phyloP scores from a whole-genome alignment of 23 tunicate genomes.

The Aplidium turbinatum region DNA sequence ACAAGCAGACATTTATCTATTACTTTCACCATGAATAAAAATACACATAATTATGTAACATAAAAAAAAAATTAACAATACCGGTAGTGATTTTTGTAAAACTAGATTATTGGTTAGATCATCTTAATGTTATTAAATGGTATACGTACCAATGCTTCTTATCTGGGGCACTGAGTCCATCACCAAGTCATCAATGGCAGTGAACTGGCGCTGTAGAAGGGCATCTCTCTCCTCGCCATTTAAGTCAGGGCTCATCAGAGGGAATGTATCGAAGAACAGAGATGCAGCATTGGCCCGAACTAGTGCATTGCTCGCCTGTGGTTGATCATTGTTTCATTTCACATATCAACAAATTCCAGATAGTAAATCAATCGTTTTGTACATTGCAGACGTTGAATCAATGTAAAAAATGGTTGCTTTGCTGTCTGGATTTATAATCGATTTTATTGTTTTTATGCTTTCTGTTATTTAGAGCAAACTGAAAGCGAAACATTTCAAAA shows the following conservation, averaged over 20 bases:
- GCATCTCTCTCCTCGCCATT: slow-evolving; percentile 32
- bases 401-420: too few species aligned
- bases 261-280: slow-evolving; percentile 76
- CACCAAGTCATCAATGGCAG: slow-evolving; percentile 50
- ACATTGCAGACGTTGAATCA: too few species aligned
- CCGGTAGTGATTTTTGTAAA: background rate
- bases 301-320: slow-evolving; percentile 80
- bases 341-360: too few species aligned
- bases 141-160: slow-evolving; percentile 45
- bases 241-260: slow-evolving; percentile 31
- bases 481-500: too few species aligned
- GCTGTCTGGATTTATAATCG: too few species aligned
- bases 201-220: slow-evolving; percentile 48
- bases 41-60: background rate
- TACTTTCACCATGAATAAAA: too few species aligned
- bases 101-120: background rate
- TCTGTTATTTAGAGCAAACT: too few species aligned
- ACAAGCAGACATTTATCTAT: too few species aligned
- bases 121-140: too few species aligned
- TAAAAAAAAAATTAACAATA: background rate
- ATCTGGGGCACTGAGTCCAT: slow-evolving; percentile 63
- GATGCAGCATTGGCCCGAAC: slow-evolving; percentile 85
- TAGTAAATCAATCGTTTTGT: too few species aligned
- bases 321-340: too few species aligned
- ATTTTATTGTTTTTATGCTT: too few species aligned